Evolutionary conservation across 2,113 vertebrate species (phyloP).

Genomic region (Tupaia chinensis): DNA sequence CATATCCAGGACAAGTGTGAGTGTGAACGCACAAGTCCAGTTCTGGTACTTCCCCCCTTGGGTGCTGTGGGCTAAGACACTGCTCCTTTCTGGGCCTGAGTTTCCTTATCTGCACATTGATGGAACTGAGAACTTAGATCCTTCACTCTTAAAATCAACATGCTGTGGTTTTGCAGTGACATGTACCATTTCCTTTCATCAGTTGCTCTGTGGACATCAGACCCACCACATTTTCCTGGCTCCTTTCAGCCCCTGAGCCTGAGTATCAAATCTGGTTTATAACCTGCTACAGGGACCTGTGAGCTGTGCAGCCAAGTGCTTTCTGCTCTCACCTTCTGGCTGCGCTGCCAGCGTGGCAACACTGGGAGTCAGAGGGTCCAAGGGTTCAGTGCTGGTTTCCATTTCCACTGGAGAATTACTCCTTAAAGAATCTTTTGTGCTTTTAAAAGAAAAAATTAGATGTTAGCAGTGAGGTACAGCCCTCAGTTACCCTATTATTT

Average conservation of each 20-base stretch:
- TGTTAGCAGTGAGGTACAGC: background rate
- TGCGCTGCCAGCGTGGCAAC: slow-evolving; percentile 86
- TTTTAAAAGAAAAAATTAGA: slow-evolving; percentile 82
- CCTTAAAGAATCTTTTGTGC: slow-evolving; percentile 94
- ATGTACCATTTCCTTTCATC: too few species aligned
- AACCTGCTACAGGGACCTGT: too few species aligned
- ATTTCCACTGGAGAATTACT: slow-evolving; percentile 98
- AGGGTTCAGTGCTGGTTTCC: slow-evolving; percentile 95
- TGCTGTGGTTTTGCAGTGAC: background rate
- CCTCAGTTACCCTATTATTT: background rate
- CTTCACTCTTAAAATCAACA: background rate
- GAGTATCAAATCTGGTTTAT: background rate
- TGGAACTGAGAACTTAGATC: background rate
- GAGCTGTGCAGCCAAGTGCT: accelerated
- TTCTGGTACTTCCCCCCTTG: background rate
- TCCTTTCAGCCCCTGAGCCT: background rate
- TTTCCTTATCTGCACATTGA: background rate
- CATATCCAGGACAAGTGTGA: background rate
- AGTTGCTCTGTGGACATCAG: background rate
- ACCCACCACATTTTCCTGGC: background rate
- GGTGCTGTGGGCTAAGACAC: accelerated
- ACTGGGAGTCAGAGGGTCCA: slow-evolving; percentile 93
- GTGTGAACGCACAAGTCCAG: accelerated
- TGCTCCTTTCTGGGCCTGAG: background rate
- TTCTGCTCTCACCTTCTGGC: slow-evolving; percentile 90